Evolutionary conservation across 2,888 invertebrate species (phyloP).

Genomic region (Tetranychus piercei): DNA sequence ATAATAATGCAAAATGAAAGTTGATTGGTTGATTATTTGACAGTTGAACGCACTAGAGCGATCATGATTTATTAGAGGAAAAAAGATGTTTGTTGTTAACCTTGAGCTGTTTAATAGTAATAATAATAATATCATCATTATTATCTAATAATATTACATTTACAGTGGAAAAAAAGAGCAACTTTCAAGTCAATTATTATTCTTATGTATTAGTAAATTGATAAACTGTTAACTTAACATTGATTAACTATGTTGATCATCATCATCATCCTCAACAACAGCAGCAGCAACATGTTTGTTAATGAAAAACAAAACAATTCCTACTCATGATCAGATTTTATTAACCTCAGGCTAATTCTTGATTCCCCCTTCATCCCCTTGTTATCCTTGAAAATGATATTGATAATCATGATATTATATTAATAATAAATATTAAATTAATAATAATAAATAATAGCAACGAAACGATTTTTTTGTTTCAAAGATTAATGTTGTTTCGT

Average conservation of each 20-base stretch:
- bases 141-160: too few species aligned
- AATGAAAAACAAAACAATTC: neutral
- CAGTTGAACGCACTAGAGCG: neutral
- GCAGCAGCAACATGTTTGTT: neutral
- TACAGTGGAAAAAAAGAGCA: too few species aligned
- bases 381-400: slow-evolving; percentile 1
- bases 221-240: neutral
- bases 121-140: too few species aligned
- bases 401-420: neutral
- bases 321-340: neutral
- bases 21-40: neutral
- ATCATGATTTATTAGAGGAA: slow-evolving; percentile 1
- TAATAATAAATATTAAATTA: neutral
- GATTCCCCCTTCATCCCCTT: neutral
- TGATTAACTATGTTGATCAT: neutral
- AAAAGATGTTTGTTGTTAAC: neutral
- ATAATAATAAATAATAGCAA: too few species aligned
- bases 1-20: neutral
- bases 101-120: neutral
- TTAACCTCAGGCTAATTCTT: neutral
- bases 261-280: neutral
- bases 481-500: too few species aligned
- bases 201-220: neutral
- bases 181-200: neutral
- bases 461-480: too few species aligned